phyloP scores from a whole-genome alignment of 1,140 invertebrate species.

The Rhagoletis zephyria region DNA sequence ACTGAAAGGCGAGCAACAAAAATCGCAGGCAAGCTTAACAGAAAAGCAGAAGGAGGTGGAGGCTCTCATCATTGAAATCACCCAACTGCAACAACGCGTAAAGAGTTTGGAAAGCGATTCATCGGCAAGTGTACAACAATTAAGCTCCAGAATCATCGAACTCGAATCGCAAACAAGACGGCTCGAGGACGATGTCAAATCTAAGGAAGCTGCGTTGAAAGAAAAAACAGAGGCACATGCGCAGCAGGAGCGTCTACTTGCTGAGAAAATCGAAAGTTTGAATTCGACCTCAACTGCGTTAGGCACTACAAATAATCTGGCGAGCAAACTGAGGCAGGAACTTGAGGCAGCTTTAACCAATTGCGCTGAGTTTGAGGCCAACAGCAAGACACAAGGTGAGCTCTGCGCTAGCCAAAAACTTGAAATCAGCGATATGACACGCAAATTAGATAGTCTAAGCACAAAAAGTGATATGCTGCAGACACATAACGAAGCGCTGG shows the following conservation, averaged over 20 bases:
- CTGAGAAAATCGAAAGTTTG: conserved; percentile 45
- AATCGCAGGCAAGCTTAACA: background rate
- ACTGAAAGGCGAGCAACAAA: background rate
- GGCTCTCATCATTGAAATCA: background rate
- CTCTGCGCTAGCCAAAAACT: conserved; percentile 57
- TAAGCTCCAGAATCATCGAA: conserved; percentile 52
- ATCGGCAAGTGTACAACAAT: conserved; percentile 19
- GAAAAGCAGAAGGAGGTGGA: conserved; percentile 40
- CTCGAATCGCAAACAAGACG: conserved; percentile 49
- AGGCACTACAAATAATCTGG: conserved; percentile 56
- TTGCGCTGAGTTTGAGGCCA: conserved; percentile 52
- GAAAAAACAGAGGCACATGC: background rate
- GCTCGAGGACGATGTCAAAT: conserved; percentile 43
- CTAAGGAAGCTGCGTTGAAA: conserved; percentile 28
- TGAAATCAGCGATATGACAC: conserved; percentile 60
- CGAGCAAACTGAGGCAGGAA: conserved; percentile 58
- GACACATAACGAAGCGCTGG: conserved; percentile 60
- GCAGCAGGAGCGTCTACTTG: conserved; percentile 42
- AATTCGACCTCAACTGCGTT: conserved; percentile 27
- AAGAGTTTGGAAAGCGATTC: conserved; percentile 48
- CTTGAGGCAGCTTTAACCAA: conserved; percentile 20
- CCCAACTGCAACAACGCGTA: conserved; percentile 9
- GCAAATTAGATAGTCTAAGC: conserved; percentile 59
- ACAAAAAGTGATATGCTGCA: conserved; percentile 60
- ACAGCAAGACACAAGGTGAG: conserved; percentile 57